phyloP scores from a whole-genome alignment of 2,888 invertebrate species.

The Tenthredo notha region DNA sequence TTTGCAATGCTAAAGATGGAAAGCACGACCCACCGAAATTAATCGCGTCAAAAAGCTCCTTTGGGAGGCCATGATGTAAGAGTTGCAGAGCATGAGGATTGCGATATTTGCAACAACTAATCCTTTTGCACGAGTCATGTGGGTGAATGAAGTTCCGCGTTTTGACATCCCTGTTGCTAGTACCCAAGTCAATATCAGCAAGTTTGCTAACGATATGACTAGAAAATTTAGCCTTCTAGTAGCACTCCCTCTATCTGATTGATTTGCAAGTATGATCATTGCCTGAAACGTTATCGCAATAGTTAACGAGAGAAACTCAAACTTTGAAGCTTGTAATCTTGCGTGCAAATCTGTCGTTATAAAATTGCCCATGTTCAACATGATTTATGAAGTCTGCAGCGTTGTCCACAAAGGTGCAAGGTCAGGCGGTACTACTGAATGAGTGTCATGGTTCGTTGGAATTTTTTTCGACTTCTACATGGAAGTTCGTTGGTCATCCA shows the following conservation, averaged over 20 bases:
- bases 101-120: slow-evolving; percentile 8
- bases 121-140: slow-evolving; percentile 27
- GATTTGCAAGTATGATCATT: slow-evolving; percentile 39
- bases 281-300: slow-evolving; percentile 40
- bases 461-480: too few relatives aligned
- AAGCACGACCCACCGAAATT: slow-evolving; percentile 12
- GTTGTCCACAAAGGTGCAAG: too few relatives aligned
- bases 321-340: neutral
- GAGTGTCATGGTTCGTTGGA: too few relatives aligned
- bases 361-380: neutral
- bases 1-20: neutral
- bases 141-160: slow-evolving; percentile 27
- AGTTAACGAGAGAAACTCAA: neutral
- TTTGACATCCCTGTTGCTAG: slow-evolving; percentile 43
- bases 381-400: neutral
- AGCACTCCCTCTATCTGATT: slow-evolving; percentile 3
- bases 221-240: slow-evolving; percentile 20
- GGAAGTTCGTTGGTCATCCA: too few relatives aligned
- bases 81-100: slow-evolving; percentile 47
- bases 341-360: neutral
- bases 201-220: slow-evolving; percentile 29
- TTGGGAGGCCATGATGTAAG: slow-evolving; percentile 46
- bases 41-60: slow-evolving; percentile 33
- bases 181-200: slow-evolving; percentile 40
- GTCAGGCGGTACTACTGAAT: too few relatives aligned